phyloP scores from a whole-genome alignment of 2,888 invertebrate genomes.

The Agrilus mali region DNA sequence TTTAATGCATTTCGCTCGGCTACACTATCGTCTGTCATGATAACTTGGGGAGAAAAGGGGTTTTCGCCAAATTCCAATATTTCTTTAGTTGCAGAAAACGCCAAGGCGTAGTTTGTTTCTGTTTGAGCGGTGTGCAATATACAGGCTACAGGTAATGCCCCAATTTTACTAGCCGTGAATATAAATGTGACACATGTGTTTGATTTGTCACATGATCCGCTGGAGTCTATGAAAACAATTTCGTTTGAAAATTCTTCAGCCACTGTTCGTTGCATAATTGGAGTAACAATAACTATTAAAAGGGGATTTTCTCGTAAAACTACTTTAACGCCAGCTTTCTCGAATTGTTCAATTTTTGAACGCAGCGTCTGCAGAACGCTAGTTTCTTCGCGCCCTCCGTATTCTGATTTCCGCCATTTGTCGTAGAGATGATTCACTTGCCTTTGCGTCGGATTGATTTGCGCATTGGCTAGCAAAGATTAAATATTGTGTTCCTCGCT shows the following conservation, averaged over 20 bases:
- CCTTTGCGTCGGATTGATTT: neutral
- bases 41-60: constrained; percentile 1
- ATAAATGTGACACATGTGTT: constrained; percentile 9
- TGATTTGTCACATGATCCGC: constrained; percentile 10
- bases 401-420: neutral
- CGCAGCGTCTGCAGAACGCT: too few species aligned
- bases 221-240: constrained; percentile 12
- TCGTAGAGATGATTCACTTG: neutral
- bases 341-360: neutral
- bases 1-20: constrained; percentile 9
- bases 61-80: constrained; percentile 3
- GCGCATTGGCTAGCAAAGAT: neutral
- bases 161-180: constrained; percentile 6
- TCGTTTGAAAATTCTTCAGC: constrained; percentile 3
- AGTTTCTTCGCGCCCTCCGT: too few species aligned
- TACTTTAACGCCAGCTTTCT: constrained; percentile 5
- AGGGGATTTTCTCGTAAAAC: constrained; percentile 10
- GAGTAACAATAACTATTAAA: constrained; percentile 9
- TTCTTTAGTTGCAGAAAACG: constrained; percentile 4
- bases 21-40: constrained; percentile 10
- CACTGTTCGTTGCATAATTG: constrained; percentile 10
- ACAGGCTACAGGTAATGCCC: constrained; percentile 7
- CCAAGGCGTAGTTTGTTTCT: constrained; percentile 7
- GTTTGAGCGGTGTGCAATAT: constrained; percentile 10
- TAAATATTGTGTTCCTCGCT: neutral